Base-by-base conservation (phyloP, 2,113 vertebrate genomes). In the Cebidichthys violaceus region DNA sequence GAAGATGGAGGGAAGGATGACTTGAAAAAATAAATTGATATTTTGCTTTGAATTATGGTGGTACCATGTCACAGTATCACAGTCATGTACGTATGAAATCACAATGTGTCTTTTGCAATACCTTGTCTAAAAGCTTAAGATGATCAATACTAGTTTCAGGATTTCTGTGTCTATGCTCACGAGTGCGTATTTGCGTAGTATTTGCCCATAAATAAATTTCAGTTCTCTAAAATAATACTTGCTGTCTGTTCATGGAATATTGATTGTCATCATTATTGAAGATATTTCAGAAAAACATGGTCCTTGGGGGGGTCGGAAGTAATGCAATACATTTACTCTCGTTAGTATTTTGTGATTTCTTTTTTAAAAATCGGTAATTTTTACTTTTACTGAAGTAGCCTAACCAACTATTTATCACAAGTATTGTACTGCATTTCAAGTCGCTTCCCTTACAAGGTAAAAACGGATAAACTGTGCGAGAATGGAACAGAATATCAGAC, bases 191-290 rank as follows among this genome's bases (percentile, higher is more conserved):
- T 64, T 75, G 39, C 64, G 47, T 70, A 20, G 62, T 68, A 84
- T 84, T 67, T 81, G 17, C 82, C 62, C 41, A 74, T 17, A 43
- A 55, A 52, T 77, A 60, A 73, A 81, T 82, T 20, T 81, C 35
- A 67, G 22, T 68, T 78, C 17, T 73, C 52, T 77, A 43, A 66
- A 69, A 37, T 79, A 82, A 74, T 81, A 84, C 82, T 82, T 77
- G 72, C 77, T 90, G 87, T 68, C 82, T 75, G 66, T 78, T 87
- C 9, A 31, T 88, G 75, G 75, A 87, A 71, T 88, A 93, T 87
- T 94, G 94, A 94, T 94, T 94, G 93, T 94, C 93, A 85, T 92
- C 41, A 33, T 90, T 87, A 68, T 90, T 81, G 17, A 81, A 84
- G 41, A 82, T 81, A 83, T 77, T 85, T 91, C 14, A 61, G 65